Evolutionary conservation across 2,113 vertebrate species (phyloP).

Genomic region (Larimichthys crocea): DNA sequence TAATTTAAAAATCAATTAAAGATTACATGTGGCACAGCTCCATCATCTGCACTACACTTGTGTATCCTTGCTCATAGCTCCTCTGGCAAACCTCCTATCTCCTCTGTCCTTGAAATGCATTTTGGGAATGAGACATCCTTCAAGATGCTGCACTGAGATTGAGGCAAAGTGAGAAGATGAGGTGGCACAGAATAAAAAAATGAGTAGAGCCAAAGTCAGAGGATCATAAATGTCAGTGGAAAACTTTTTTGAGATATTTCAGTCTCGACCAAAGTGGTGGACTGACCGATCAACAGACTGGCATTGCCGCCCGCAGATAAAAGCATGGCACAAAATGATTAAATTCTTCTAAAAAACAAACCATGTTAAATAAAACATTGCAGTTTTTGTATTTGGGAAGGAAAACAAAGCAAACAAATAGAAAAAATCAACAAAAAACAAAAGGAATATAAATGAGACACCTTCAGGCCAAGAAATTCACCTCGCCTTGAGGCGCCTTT

Average conservation of each 20-base stretch:
- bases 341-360: background rate
- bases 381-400: background rate
- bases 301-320: background rate
- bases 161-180: too few relatives aligned
- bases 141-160: too few relatives aligned
- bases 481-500: constrained; percentile 12
- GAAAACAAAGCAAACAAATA: background rate
- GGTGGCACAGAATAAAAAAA: too few relatives aligned
- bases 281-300: background rate
- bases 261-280: background rate
- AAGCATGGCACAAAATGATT: background rate
- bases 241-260: background rate
- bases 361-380: background rate
- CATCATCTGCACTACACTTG: too few relatives aligned
- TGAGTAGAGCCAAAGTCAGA: background rate
- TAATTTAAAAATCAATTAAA: too few relatives aligned
- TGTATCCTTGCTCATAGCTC: too few relatives aligned
- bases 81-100: too few relatives aligned
- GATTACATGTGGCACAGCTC: too few relatives aligned
- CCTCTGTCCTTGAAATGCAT: too few relatives aligned
- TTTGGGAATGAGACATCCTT: too few relatives aligned
- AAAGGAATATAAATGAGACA: background rate
- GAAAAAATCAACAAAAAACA: background rate
- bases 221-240: background rate
- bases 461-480: background rate